A percentile compares a stretch with the other conserved stretches of the same genome.
Conservation (phyloP, 2,797 vertebrate genomes). For the Chaetophractus vellerosus region DNA sequence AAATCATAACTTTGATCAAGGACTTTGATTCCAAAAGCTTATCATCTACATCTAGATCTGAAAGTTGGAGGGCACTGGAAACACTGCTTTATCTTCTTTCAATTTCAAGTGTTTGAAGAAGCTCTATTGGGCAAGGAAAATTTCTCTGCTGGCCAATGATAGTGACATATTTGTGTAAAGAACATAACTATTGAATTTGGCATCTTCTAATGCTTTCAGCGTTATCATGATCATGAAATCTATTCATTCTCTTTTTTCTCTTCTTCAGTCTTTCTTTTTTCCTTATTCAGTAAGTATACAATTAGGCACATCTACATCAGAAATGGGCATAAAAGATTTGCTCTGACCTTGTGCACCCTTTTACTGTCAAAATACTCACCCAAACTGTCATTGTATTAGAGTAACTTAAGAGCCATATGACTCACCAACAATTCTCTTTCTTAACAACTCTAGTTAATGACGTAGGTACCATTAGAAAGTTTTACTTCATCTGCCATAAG, state of each 20-base stretch:
- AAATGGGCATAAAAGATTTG: not conserved
- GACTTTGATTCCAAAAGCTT: slow-evolving; percentile 24
- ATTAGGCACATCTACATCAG: not conserved
- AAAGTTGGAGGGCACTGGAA: not conserved
- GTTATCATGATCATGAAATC: not conserved
- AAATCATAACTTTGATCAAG: slow-evolving; percentile 20
- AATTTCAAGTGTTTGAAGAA: slow-evolving; percentile 26
- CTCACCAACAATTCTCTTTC: not conserved
- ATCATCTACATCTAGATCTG: not conserved
- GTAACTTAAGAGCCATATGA: not conserved
- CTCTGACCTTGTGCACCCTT: not conserved
- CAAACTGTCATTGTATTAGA: not conserved
- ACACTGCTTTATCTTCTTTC: not conserved
- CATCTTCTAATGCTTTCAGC: not conserved
- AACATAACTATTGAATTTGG: not conserved
- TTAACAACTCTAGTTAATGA: not conserved
- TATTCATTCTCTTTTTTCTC: not conserved
- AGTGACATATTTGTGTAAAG: not conserved
- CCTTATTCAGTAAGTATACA: not conserved
- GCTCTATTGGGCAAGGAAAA: not conserved
- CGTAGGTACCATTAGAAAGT: not conserved
- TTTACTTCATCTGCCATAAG: not conserved
- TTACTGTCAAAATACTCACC: slow-evolving; percentile 30
- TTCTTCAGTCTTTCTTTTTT: not conserved
- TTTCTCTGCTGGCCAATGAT: not conserved